Evolutionary conservation across 2,113 vertebrate genomes (phyloP).

Genomic region (Gobio gobio): DNA sequence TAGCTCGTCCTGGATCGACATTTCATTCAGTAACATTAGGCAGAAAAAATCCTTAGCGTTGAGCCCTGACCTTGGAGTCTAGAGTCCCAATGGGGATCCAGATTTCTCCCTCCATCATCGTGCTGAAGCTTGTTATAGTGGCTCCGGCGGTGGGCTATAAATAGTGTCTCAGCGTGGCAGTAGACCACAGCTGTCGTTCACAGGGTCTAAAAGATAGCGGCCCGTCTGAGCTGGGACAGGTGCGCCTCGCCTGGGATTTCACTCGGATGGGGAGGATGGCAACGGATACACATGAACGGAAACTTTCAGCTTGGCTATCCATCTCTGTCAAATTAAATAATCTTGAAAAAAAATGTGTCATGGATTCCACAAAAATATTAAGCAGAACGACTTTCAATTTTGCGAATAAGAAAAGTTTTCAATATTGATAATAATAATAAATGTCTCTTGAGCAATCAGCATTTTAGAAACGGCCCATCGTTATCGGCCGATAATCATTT

Average conservation of each 20-base stretch:
- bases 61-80: slow-evolving; percentile 15
- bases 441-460: too few species aligned
- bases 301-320: neutral
- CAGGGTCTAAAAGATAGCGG: slow-evolving; percentile 30
- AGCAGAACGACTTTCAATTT: neutral
- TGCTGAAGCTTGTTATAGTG: neutral
- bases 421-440: too few species aligned
- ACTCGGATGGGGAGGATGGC: neutral
- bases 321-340: neutral
- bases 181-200: slow-evolving; percentile 59
- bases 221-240: slow-evolving; percentile 59
- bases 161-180: slow-evolving; percentile 56
- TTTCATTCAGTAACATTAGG: too few species aligned
- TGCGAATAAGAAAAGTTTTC: too few species aligned
- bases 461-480: too few species aligned
- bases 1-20: too few species aligned
- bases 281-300: neutral
- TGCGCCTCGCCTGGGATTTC: slow-evolving; percentile 52
- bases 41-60: too few species aligned
- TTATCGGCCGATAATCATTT: too few species aligned
- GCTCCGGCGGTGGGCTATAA: slow-evolving; percentile 57
- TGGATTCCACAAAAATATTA: neutral
- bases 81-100: slow-evolving; percentile 40
- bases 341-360: neutral
- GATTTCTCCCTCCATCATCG: neutral